These are phyloP conservation scores for Aproaerema taeniolella DNA, from an alignment of 2,888 invertebrate species.

Conservation along the genomic window DNA sequence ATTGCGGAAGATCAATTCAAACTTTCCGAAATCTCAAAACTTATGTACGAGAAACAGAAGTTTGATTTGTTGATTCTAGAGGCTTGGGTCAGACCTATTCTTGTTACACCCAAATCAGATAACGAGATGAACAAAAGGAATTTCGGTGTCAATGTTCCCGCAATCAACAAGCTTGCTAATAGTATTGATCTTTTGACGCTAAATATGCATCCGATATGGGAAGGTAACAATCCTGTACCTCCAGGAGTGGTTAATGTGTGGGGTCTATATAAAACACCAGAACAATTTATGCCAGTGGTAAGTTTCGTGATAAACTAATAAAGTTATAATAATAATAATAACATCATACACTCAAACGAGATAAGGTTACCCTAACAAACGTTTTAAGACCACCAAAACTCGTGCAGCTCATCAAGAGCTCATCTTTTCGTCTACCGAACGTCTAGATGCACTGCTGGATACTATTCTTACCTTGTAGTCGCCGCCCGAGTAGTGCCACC, in stretches of 20 bases:
- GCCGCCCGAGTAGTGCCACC: too few relatives aligned
- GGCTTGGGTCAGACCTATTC: slow-evolving; percentile 13
- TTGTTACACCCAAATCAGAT: slow-evolving; percentile 19
- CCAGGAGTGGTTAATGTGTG: slow-evolving; percentile 37
- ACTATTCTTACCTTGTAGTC: too few relatives aligned
- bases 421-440: too few relatives aligned
- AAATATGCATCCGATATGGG: slow-evolving; percentile 38
- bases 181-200: slow-evolving; percentile 37
- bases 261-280: slow-evolving; percentile 33
- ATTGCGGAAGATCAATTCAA: slow-evolving; percentile 26
- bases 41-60: slow-evolving; percentile 20
- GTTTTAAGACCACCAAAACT: too few relatives aligned
- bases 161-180: slow-evolving; percentile 14
- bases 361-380: too few relatives aligned
- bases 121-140: slow-evolving; percentile 20
- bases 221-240: slow-evolving; percentile 33
- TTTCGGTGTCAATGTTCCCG: slow-evolving; percentile 23
- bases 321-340: background rate
- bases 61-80: slow-evolving; percentile 30
- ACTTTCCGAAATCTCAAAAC: slow-evolving; percentile 23
- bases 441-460: too few relatives aligned
- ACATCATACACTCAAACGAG: background rate
- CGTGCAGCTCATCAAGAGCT: too few relatives aligned
- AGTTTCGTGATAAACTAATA: too few relatives aligned
- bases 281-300: slow-evolving; percentile 31